Percentiles rank a stretch among this genome's conserved stretches.
phyloP scores from a whole-genome alignment of 2,888 invertebrate species.

The Entomobrya multifasciata region DNA sequence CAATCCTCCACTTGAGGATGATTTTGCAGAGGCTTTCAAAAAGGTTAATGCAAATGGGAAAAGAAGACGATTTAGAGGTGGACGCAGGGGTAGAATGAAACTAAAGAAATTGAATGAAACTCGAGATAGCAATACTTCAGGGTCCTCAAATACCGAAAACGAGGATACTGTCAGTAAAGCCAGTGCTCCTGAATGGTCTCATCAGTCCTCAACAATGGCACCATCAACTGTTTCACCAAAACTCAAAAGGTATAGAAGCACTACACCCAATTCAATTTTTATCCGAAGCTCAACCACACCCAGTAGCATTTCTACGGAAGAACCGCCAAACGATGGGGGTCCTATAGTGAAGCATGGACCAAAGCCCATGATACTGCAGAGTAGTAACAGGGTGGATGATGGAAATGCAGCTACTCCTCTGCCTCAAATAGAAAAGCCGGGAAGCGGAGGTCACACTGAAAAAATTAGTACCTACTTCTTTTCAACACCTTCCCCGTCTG shows the following conservation, averaged over 20 bases:
- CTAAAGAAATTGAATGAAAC: slow-evolving; percentile 61
- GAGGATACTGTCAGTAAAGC: not conserved
- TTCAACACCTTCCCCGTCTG: slow-evolving; percentile 62
- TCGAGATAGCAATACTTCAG: slow-evolving; percentile 3
- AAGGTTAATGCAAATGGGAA: slow-evolving; percentile 71
- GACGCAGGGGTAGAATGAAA: slow-evolving; percentile 71
- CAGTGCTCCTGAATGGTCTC: not conserved
- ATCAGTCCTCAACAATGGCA: not conserved
- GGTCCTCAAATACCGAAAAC: not conserved
- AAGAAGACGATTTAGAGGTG: slow-evolving; percentile 67
- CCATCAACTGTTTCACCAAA: not conserved
- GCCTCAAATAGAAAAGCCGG: slow-evolving; percentile 78
- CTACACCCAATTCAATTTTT: slow-evolving; percentile 9
- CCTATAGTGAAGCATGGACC: slow-evolving; percentile 72
- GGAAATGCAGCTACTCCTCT: slow-evolving; percentile 47
- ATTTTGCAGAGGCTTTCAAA: slow-evolving; percentile 78
- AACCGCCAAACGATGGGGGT: not conserved
- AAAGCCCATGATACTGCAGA: slow-evolving; percentile 73
- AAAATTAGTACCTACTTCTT: slow-evolving; percentile 75
- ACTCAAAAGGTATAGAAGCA: slow-evolving; percentile 46
- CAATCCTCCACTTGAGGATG: slow-evolving; percentile 76
- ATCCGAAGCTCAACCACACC: slow-evolving; percentile 6
- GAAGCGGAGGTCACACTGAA: slow-evolving; percentile 71
- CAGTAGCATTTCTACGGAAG: not conserved
- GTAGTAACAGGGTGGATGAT: not conserved